These are phyloP conservation scores for Cheilosia impressa DNA, from an alignment of 2,888 invertebrate species.

Conservation along the genomic window DNA sequence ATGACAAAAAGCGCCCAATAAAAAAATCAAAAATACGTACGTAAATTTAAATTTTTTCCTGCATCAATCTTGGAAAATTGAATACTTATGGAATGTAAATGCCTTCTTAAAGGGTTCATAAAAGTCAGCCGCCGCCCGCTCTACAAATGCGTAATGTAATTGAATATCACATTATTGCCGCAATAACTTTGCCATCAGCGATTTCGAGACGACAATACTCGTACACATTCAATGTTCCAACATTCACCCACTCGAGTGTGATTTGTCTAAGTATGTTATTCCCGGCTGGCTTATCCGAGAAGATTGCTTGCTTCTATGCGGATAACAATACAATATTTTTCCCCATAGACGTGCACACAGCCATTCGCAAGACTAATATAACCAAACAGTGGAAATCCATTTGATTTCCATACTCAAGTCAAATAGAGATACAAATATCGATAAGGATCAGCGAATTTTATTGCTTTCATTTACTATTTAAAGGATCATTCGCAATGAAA, in stretches of 20 bases:
- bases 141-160: conserved; percentile 30
- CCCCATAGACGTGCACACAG: neutral
- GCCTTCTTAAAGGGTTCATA: conserved; percentile 25
- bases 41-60: neutral
- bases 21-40: neutral
- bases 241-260: conserved; percentile 49
- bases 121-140: neutral
- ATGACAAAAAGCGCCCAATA: neutral
- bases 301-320: conserved; percentile 44
- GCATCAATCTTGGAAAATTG: conserved; percentile 1
- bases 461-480: conserved; percentile 74
- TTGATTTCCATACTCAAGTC: conserved; percentile 64
- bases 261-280: conserved; percentile 61
- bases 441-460: conserved; percentile 68
- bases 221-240: conserved; percentile 11
- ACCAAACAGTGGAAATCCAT: conserved; percentile 46
- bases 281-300: conserved; percentile 48
- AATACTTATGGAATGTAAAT: conserved; percentile 17
- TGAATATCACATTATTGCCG: conserved; percentile 50
- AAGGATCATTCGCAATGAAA: conserved; percentile 70
- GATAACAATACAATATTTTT: conserved; percentile 59
- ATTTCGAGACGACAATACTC: conserved; percentile 27
- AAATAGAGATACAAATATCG: conserved; percentile 57
- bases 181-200: conserved; percentile 52
- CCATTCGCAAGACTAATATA: conserved; percentile 21